Evolutionary conservation across 2,113 vertebrate genomes (phyloP).

Genomic region (Dermatemys mawii): DNA sequence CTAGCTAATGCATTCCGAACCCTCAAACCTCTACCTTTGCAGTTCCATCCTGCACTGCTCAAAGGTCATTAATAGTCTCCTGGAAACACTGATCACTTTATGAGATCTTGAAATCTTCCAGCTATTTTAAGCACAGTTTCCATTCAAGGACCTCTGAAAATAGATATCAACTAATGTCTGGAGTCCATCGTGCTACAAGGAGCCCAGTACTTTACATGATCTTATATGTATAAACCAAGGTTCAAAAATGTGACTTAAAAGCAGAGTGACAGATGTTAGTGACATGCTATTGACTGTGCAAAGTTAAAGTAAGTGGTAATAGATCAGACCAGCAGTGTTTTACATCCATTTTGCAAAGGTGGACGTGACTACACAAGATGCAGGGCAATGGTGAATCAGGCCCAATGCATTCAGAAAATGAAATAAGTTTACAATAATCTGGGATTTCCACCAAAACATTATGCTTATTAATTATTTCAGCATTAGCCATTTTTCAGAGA

Average conservation of each 20-base stretch:
- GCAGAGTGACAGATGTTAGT: neutral
- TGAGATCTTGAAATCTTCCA: neutral
- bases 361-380: neutral
- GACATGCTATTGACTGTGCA: neutral
- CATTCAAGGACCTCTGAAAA: neutral
- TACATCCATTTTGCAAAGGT: neutral
- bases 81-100: neutral
- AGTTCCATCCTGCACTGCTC: neutral
- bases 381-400: neutral
- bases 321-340: neutral
- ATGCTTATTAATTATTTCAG: neutral
- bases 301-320: neutral
- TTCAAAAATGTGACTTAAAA: neutral
- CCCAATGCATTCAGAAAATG: neutral
- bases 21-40: neutral
- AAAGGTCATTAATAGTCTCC: neutral
- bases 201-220: neutral
- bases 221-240: neutral
- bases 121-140: neutral
- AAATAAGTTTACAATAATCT: neutral
- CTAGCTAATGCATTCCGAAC: fast-evolving
- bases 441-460: neutral
- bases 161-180: fast-evolving
- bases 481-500: neutral
- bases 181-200: neutral